Evolutionary conservation across 1,140 invertebrate genomes (phyloP), one percentile per base, ranked within the genome.

Genomic region (Caenorhabditis tropicalis): DNA sequence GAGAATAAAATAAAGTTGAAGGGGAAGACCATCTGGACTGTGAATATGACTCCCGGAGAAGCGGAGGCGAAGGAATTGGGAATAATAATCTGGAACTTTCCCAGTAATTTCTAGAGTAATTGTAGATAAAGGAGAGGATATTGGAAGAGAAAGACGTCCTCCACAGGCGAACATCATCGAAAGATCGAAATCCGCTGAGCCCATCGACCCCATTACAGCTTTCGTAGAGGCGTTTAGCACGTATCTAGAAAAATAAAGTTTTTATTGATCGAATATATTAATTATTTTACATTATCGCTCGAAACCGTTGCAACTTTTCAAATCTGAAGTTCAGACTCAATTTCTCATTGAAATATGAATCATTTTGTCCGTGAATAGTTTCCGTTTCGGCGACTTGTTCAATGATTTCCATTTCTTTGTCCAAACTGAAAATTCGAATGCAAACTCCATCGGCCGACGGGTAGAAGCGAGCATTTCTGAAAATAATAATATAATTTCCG

Each of bases 101-200:
- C 65, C 65, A 46, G n/a, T 24, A 12, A 74, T 43, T 74, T 74
- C 65, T 21, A 74, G 21, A 0, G 65, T 36, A 4, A 74, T 24
- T 19, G 36, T 74, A n/a, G 65, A 39, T 0, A 39, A 31, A 74
- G 65, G 12, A 24, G 33, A 19, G 36, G n/a, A 19, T 9, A 74
- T 74, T 3, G 36, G 65, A 15, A 74, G 36, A 12, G 36, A 21
- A 0, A 74, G n/a, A n/a, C 65, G 65, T 24, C 65, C 65, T 46
- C 65, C 65, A 74, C 33, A 74, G 5, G 65, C 65, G n/a, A 74
- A 74, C 65, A 74, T 74, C 65, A 74, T 74, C 3, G 65, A 74
- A n/a, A 74, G 6, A 74, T 74, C 65, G 21, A 74, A 74, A 46
- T 74, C 65, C 7, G 36, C 21, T 12, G 65, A 3, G 15, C 65